phyloP scores from a whole-genome alignment of 2,113 vertebrate genomes.

The Myxocyprinus asiaticus region DNA sequence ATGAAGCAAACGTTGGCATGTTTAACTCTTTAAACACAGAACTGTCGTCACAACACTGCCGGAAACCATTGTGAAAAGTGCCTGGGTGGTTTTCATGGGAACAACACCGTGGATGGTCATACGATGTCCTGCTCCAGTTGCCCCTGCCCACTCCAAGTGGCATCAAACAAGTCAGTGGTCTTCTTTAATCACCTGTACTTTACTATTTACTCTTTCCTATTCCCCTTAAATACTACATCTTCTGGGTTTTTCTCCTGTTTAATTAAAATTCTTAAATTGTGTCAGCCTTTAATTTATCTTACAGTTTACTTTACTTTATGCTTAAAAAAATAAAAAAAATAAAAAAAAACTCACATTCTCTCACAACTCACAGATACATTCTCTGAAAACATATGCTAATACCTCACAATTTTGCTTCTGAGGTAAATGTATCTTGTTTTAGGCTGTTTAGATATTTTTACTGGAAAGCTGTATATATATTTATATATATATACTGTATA shows the following conservation, averaged over 20 bases:
- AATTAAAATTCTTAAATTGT: too few species aligned
- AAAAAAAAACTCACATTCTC: too few species aligned
- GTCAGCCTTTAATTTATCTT: too few species aligned
- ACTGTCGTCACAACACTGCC: conserved; percentile 88
- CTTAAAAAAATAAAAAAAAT: too few species aligned
- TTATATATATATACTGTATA: too few species aligned
- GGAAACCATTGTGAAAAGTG: conserved; percentile 90
- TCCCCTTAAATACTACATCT: background rate
- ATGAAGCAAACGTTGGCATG: background rate
- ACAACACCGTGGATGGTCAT: conserved; percentile 69
- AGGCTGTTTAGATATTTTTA: too few species aligned
- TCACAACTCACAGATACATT: too few species aligned
- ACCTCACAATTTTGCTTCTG: too few species aligned
- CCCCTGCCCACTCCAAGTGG: conserved; percentile 87
- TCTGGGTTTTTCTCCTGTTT: conserved; percentile 1
- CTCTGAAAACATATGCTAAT: too few species aligned
- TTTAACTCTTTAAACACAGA: conserved; percentile 66
- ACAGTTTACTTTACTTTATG: too few species aligned
- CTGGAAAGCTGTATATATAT: too few species aligned
- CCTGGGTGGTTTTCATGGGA: conserved; percentile 80
- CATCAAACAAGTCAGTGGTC: conserved; percentile 90
- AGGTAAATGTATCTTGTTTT: too few species aligned
- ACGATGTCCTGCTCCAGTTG: conserved; percentile 83
- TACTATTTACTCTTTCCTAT: background rate
- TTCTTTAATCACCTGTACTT: background rate